Evolutionary conservation across 2,113 vertebrate genomes (phyloP).

Genomic region (Oceanodroma tethys): DNA sequence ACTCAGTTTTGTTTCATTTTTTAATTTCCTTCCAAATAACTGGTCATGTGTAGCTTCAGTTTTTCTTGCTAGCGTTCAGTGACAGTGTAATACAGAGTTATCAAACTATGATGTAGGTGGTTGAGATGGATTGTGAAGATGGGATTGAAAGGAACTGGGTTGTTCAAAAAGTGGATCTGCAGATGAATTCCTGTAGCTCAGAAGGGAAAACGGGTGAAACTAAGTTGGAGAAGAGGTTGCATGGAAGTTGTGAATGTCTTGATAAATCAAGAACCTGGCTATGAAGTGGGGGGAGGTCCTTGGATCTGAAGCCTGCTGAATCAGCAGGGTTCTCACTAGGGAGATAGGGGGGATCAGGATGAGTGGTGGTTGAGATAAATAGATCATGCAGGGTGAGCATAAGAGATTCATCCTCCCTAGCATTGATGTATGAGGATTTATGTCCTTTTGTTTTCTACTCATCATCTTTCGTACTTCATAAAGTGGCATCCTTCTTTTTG

Average conservation of each 20-base stretch:
- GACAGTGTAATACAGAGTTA: background rate
- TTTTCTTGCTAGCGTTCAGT: background rate
- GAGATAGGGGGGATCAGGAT: background rate
- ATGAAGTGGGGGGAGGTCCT: background rate
- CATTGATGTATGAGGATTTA: background rate
- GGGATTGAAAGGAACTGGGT: background rate
- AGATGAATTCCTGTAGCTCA: background rate
- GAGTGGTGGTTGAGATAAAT: background rate
- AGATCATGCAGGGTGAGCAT: background rate
- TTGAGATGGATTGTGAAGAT: background rate
- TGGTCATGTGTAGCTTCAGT: background rate
- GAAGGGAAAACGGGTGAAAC: background rate
- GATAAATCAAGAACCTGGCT: background rate
- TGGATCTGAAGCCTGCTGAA: background rate
- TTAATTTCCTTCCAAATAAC: background rate
- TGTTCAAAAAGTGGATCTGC: background rate
- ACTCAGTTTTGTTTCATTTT: background rate
- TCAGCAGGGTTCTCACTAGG: background rate
- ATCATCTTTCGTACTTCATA: background rate
- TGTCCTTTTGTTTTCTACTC: background rate
- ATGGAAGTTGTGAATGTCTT: background rate
- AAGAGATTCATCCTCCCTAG: background rate
- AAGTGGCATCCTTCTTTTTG: background rate
- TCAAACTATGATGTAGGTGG: background rate
- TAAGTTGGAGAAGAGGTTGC: background rate